Evolutionary conservation across 2,888 invertebrate genomes (phyloP).

Genomic region (Drosophila algonquin): DNA sequence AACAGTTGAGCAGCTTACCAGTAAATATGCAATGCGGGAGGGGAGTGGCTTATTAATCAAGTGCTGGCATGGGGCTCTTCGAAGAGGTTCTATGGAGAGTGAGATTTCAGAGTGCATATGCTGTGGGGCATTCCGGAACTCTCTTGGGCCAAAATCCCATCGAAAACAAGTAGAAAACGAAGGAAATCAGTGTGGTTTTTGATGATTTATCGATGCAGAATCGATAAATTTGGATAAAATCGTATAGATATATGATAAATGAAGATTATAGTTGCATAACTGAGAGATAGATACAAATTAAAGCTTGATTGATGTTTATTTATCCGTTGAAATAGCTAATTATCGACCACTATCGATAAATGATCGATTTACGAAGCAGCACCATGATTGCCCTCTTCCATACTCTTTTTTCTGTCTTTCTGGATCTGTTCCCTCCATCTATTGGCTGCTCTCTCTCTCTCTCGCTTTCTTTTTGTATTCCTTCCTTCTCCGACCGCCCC

Average conservation of each 20-base stretch:
- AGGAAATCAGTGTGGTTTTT: background rate
- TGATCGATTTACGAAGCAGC: background rate
- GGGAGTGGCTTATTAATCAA: background rate
- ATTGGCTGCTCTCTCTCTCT: background rate
- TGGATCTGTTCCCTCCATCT: background rate
- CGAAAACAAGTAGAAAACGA: background rate
- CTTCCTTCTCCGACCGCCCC: background rate
- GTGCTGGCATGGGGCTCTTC: background rate
- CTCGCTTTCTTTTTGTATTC: background rate
- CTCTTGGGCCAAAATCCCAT: background rate
- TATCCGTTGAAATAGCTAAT: background rate
- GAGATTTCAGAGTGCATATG: background rate
- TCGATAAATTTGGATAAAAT: background rate
- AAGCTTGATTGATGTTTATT: background rate
- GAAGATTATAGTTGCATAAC: too few relatives aligned
- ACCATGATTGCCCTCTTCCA: too few relatives aligned
- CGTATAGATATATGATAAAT: background rate
- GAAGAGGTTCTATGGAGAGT: background rate
- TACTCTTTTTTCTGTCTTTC: background rate
- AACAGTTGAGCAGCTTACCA: conserved; percentile 27
- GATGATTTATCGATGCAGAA: background rate
- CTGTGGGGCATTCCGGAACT: background rate
- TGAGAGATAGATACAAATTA: background rate
- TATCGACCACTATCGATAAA: background rate
- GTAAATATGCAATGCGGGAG: background rate